Evolutionary conservation across 2,888 invertebrate species (phyloP).

Genomic region (Acrobasis suavella): DNA sequence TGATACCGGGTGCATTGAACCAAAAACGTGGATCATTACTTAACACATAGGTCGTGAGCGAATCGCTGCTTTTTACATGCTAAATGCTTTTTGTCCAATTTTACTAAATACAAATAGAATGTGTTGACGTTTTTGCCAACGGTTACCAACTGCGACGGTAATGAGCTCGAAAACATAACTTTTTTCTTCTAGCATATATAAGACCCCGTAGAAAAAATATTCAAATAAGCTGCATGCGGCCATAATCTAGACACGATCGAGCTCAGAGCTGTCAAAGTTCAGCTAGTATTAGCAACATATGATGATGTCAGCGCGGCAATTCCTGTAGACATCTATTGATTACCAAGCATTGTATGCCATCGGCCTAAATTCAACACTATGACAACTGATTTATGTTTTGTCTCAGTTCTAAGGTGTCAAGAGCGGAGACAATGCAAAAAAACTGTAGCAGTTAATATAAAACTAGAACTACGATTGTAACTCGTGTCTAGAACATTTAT

Average conservation of each 20-base stretch:
- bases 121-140: slow-evolving; percentile 59
- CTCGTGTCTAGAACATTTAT: slow-evolving; percentile 63
- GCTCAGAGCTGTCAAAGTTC: slow-evolving; percentile 55
- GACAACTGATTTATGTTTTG: slow-evolving; percentile 76
- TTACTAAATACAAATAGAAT: slow-evolving; percentile 61
- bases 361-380: slow-evolving; percentile 63
- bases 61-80: slow-evolving; percentile 63
- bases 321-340: slow-evolving; percentile 65
- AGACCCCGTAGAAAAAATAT: slow-evolving; percentile 35
- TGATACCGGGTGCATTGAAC: slow-evolving; percentile 78
- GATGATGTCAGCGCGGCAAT: slow-evolving; percentile 60
- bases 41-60: slow-evolving; percentile 70
- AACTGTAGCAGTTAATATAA: slow-evolving; percentile 63
- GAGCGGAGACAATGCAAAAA: slow-evolving; percentile 57
- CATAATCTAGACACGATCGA: slow-evolving; percentile 52
- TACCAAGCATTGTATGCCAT: slow-evolving; percentile 58
- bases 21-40: slow-evolving; percentile 77
- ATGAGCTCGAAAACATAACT: slow-evolving; percentile 53
- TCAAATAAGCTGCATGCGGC: slow-evolving; percentile 43
- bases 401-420: slow-evolving; percentile 77
- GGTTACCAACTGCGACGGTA: slow-evolving; percentile 50
- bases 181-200: slow-evolving; percentile 47
- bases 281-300: slow-evolving; percentile 48
- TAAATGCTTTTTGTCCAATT: slow-evolving; percentile 59
- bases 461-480: slow-evolving; percentile 57